These are phyloP conservation scores for Rhynchomys soricoides DNA, from an alignment of 2,113 vertebrate species.

Conservation along the genomic window DNA sequence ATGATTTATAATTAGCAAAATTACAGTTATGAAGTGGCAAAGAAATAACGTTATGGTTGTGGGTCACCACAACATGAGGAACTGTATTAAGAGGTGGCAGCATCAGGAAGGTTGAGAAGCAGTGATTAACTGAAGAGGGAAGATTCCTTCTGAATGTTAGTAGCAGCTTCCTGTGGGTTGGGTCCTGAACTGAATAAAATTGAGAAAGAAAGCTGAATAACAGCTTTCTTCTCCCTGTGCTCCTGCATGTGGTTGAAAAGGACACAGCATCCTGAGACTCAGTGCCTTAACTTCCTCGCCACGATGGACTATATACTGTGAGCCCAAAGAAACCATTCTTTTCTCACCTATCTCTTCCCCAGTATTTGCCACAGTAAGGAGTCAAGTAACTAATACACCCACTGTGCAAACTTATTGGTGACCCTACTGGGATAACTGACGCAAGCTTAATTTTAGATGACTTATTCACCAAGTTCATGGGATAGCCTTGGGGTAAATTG, in stretches of 20 bases:
- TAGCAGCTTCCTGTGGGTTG: neutral
- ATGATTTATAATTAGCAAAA: neutral
- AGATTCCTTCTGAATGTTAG: neutral
- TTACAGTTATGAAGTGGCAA: neutral
- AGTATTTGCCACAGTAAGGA: neutral
- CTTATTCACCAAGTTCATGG: conserved; percentile 33
- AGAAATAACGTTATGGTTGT: neutral
- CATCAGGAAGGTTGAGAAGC: neutral
- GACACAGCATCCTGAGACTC: neutral
- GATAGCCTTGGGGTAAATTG: conserved; percentile 32
- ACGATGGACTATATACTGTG: neutral
- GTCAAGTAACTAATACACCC: neutral
- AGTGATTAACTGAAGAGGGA: no score
- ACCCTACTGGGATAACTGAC: conserved; percentile 19
- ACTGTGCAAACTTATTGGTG: neutral
- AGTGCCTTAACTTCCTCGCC: neutral
- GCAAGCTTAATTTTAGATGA: conserved; percentile 40
- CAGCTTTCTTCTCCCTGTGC: neutral
- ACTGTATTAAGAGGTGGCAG: neutral
- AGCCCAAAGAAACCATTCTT: neutral
- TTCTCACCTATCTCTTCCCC: neutral
- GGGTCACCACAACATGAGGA: neutral
- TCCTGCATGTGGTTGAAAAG: neutral
- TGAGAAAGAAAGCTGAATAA: neutral
- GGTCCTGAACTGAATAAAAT: neutral